Evolutionary conservation across 2,888 invertebrate genomes (phyloP).

Genomic region (Acanthococcus lagerstroemiae): DNA sequence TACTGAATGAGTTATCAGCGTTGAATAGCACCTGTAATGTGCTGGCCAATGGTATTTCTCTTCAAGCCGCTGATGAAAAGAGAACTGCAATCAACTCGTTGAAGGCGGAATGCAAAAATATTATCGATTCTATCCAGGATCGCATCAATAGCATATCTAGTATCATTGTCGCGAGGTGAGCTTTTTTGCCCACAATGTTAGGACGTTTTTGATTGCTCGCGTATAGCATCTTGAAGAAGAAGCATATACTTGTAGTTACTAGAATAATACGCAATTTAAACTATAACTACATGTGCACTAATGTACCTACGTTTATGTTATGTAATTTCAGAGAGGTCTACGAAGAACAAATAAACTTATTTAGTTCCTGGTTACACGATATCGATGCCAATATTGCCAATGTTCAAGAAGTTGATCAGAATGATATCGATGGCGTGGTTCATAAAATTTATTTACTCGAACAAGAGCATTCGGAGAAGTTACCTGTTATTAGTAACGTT

Average conservation of each 20-base stretch:
- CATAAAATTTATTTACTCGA: conserved; percentile 68
- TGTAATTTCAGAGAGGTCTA: conserved; percentile 58
- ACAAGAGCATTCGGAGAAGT: conserved; percentile 77
- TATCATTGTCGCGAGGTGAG: conserved; percentile 54
- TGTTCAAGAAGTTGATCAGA: conserved; percentile 69
- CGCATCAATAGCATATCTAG: conserved; percentile 73
- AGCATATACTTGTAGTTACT: no score
- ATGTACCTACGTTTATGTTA: no score
- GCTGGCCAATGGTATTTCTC: conserved; percentile 10
- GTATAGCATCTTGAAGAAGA: neutral
- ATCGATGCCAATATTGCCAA: conserved; percentile 53
- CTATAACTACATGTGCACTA: no score
- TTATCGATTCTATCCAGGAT: conserved; percentile 64
- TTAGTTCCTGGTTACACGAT: conserved; percentile 60
- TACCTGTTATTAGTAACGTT: conserved; percentile 63
- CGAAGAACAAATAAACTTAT: conserved; percentile 63
- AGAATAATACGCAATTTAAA: no score
- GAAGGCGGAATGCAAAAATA: conserved; percentile 59
- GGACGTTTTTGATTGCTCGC: neutral
- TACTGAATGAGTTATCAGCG: conserved; percentile 18
- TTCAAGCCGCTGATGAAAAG: conserved; percentile 23
- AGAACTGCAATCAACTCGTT: conserved; percentile 56
- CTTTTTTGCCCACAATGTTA: neutral
- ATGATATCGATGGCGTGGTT: conserved; percentile 67
- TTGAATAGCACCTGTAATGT: conserved; percentile 18